A percentile compares a stretch with the other conserved stretches of the same genome.
Evolutionary conservation across 2,888 invertebrate genomes (phyloP).

Genomic region (Nezara viridula): DNA sequence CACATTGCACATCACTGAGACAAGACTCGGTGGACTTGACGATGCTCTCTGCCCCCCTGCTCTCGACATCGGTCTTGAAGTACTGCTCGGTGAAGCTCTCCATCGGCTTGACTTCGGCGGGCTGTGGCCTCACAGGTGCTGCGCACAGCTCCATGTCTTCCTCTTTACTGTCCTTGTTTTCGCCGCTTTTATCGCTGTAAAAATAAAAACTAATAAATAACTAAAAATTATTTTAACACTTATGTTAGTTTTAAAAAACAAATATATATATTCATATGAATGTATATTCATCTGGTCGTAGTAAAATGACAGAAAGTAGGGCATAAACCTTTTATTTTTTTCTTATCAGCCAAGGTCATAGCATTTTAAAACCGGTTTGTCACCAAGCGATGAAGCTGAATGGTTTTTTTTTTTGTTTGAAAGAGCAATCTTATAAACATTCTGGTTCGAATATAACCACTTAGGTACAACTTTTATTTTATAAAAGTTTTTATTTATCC

Average conservation of each 20-base stretch:
- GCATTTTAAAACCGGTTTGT: constrained; percentile 35
- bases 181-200: constrained; percentile 33
- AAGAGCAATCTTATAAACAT: neutral
- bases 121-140: constrained; percentile 19
- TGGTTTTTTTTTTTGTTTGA: neutral
- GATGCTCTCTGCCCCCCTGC: neutral
- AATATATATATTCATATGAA: neutral
- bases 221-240: too few species aligned
- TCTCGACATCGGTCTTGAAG: neutral
- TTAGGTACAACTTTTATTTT: neutral
- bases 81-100: constrained; percentile 55
- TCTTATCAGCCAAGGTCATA: neutral
- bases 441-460: neutral
- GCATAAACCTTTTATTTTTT: constrained; percentile 1
- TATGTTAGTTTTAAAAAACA: too few species aligned
- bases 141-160: constrained; percentile 45
- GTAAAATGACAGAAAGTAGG: neutral
- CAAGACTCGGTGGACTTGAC: neutral
- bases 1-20: neutral
- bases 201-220: neutral
- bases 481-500: too few species aligned
- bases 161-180: constrained; percentile 18
- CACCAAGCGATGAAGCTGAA: neutral
- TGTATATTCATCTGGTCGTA: neutral
- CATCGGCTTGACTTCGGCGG: neutral